Percentiles rank a stretch among this genome's conserved stretches.
phyloP scores from a whole-genome alignment of 2,113 vertebrate species.

The Chascanopsetta lugubris region DNA sequence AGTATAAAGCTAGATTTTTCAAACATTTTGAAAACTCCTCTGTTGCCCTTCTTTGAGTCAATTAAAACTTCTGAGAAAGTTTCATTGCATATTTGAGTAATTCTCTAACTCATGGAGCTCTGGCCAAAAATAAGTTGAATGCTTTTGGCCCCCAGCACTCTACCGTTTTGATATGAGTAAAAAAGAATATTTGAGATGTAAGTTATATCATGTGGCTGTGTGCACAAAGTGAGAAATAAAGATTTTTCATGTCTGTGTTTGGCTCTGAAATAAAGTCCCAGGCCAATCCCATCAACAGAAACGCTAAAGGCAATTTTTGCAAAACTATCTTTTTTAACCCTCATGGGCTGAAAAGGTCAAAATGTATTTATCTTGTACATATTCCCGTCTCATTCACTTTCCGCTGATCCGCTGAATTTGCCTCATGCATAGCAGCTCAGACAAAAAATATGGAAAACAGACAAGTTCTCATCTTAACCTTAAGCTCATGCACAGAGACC shows the following conservation, averaged over 20 bases:
- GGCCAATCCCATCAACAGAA: constrained; percentile 36
- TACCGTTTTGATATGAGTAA: constrained; percentile 20
- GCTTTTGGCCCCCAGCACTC: constrained; percentile 28
- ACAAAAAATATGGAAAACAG: constrained; percentile 43
- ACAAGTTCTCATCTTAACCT: constrained; percentile 48
- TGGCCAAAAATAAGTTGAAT: constrained; percentile 17
- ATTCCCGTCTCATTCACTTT: constrained; percentile 5
- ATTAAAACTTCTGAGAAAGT: constrained; percentile 32
- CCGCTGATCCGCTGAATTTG: constrained; percentile 12
- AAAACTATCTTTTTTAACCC: not conserved
- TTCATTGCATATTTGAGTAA: not conserved
- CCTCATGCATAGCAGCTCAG: constrained; percentile 18
- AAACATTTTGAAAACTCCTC: constrained; percentile 17
- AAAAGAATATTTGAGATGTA: constrained; percentile 29
- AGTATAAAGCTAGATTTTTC: not conserved
- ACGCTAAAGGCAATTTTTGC: constrained; percentile 30
- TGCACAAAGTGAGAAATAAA: not conserved
- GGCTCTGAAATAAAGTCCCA: constrained; percentile 33
- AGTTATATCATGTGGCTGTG: constrained; percentile 33
- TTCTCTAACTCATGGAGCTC: constrained; percentile 18
- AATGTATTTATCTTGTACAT: constrained; percentile 1
- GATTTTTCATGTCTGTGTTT: constrained; percentile 14
- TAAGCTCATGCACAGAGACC: constrained; percentile 27
- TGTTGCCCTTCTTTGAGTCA: constrained; percentile 6
- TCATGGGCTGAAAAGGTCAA: constrained; percentile 26